Percentiles rank a stretch among this genome's conserved stretches.
Conservation (phyloP, 2,888 invertebrate genomes). For the Drosophila koepferae region DNA sequence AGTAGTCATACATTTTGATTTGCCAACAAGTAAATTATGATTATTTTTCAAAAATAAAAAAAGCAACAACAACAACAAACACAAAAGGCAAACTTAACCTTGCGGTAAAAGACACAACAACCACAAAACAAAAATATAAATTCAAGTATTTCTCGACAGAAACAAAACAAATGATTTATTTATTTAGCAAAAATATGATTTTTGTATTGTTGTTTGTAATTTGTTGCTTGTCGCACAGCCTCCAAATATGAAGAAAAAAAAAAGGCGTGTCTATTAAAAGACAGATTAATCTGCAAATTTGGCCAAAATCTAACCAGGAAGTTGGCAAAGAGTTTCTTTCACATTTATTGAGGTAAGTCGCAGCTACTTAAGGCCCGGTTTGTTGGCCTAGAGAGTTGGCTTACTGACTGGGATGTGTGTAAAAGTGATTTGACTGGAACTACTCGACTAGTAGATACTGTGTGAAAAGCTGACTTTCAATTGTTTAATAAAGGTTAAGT, state of each 20-base stretch:
- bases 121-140: constrained; percentile 25
- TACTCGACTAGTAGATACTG: not conserved
- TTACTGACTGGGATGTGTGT: not conserved
- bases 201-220: constrained; percentile 15
- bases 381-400: constrained; percentile 27
- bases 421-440: not conserved
- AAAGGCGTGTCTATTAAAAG: constrained; percentile 70
- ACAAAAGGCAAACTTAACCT: constrained; percentile 61
- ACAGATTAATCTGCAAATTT: constrained; percentile 57
- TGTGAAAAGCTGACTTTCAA: not conserved
- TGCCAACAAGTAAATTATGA: constrained; percentile 80
- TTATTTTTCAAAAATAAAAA: constrained; percentile 51
- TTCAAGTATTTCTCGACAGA: constrained; percentile 43
- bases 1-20: constrained; percentile 68
- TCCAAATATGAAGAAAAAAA: constrained; percentile 56
- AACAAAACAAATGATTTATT: constrained; percentile 76
- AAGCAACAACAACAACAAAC: constrained; percentile 26
- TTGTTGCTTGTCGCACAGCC: constrained; percentile 60
- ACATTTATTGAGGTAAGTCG: constrained; percentile 65
- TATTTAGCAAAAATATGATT: constrained; percentile 46
- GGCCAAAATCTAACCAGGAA: constrained; percentile 60
- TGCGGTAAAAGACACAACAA: constrained; percentile 70
- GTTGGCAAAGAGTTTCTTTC: constrained; percentile 39
- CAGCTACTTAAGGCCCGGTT: constrained; percentile 31
- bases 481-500: not conserved